Evolutionary conservation across 1,140 invertebrate species (phyloP), one percentile per base, ranked within the genome.

Genomic region (Tenebrio molitor): DNA sequence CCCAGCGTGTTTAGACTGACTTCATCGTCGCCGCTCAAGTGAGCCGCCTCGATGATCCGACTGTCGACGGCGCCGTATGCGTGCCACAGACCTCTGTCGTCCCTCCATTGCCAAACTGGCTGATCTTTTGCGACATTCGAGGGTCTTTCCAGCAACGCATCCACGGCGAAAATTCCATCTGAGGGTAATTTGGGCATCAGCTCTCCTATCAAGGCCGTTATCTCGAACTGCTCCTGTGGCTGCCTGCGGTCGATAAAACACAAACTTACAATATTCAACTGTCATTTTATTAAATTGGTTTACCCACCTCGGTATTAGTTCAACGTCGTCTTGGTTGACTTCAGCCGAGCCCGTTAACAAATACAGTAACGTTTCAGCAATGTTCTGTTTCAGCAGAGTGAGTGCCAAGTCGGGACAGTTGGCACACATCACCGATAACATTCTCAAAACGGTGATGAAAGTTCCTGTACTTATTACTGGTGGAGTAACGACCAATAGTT

Each of bases 181-280:
- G 91, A 91, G 0, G 97, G 97, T 74, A 99, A 86, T 12, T 81
- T 82, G 14, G 97, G 97, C 93, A 99, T 96, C 62, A 99, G 84
- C 85, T 99, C 97, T 1, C 95, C 96, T 78, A 98, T 98, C 3
- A 99, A 86, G 77, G 95, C 95, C 0, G 97, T 97, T 67, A 99
- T 96, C 86, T 98, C 97, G 82, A 97, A 97, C 74, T 98, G 87
- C 84, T 99, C 97, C 83, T 97, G 95, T 1, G 97, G 96, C 72
- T 93, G 95, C 53, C 97, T 89, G 58, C 25, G 25, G 8, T n/a
- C n/a, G n/a, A n/a, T n/a, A 33, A 72, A 68, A 21, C 15, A 53
- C 36, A 29, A n/a, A n/a, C n/a, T n/a, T n/a, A n/a, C n/a, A n/a
- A 46, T 14, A 12, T 46, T 2, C 41, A 29, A 3, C 25, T 3